Percentiles rank a stretch among this genome's conserved stretches.
Conservation (phyloP, 2,888 invertebrate genomes). For the Halictus ligatus region DNA sequence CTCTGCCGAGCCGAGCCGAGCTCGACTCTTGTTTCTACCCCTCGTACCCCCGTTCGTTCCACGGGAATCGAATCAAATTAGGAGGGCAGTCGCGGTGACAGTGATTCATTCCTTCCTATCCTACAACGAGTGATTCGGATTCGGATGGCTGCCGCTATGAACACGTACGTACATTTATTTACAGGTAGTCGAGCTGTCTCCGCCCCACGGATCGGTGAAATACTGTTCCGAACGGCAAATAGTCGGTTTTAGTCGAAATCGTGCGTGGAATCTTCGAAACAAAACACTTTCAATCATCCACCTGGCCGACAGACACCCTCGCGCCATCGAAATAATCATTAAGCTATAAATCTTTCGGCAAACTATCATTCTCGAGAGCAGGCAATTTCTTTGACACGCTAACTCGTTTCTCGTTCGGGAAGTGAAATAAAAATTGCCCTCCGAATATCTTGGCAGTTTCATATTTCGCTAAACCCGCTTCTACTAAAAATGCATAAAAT, state of each 20-base stretch:
- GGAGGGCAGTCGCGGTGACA: conserved; percentile 16
- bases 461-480: neutral
- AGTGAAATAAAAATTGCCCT: too few relatives aligned
- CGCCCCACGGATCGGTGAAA: conserved; percentile 5
- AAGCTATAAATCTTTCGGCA: neutral
- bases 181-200: conserved; percentile 7
- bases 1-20: neutral
- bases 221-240: neutral
- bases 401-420: too few relatives aligned
- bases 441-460: neutral
- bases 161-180: conserved; percentile 20
- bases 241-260: neutral
- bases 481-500: neutral
- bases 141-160: conserved; percentile 9
- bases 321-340: neutral
- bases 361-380: neutral
- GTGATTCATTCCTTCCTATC: conserved; percentile 12
- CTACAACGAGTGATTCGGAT: neutral
- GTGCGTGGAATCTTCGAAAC: neutral
- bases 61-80: conserved; percentile 48
- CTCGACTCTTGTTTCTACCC: neutral
- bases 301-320: too few relatives aligned
- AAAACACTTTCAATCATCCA: neutral
- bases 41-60: neutral
- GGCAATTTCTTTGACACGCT: too few relatives aligned